Percentiles rank a stretch among this genome's conserved stretches.
Evolutionary conservation across 2,888 invertebrate genomes (phyloP).

Genomic region (Nomada goodeniana): DNA sequence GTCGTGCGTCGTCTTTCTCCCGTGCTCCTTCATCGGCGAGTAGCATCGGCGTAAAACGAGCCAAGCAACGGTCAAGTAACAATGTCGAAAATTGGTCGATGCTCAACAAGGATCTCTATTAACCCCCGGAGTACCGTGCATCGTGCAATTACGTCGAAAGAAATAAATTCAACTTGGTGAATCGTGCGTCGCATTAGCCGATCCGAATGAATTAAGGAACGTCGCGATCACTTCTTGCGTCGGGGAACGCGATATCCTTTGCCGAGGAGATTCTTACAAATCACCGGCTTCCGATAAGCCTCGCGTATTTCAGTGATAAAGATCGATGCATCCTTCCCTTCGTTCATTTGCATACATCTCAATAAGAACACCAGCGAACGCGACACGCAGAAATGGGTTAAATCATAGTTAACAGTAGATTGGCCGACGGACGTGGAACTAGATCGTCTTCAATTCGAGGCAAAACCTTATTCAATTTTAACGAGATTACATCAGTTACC

Average conservation of each 20-base stretch:
- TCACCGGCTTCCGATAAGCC: background rate
- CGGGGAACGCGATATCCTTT: constrained; percentile 7
- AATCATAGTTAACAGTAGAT: constrained; percentile 14
- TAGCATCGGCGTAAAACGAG: constrained; percentile 59
- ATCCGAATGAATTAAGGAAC: constrained; percentile 17
- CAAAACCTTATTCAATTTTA: constrained; percentile 22
- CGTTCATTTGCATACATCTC: background rate
- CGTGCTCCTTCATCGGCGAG: constrained; percentile 28
- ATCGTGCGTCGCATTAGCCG: constrained; percentile 13
- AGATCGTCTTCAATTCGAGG: constrained; percentile 15
- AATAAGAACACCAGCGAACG: background rate
- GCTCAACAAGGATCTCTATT: constrained; percentile 61
- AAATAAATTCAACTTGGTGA: constrained; percentile 50
- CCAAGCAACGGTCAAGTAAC: constrained; percentile 60
- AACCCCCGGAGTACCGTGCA: constrained; percentile 41
- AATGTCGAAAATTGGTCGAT: constrained; percentile 69
- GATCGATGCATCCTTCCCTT: background rate
- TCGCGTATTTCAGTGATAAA: background rate
- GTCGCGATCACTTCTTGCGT: background rate
- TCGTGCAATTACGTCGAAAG: constrained; percentile 42
- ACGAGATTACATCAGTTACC: background rate
- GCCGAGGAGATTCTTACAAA: background rate
- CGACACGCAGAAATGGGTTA: background rate
- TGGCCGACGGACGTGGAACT: constrained; percentile 12
- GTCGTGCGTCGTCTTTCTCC: constrained; percentile 44